Evolutionary conservation across 1,140 invertebrate species (phyloP), one percentile per base, ranked within the genome.

Genomic region (Caligus rogercresseyi): DNA sequence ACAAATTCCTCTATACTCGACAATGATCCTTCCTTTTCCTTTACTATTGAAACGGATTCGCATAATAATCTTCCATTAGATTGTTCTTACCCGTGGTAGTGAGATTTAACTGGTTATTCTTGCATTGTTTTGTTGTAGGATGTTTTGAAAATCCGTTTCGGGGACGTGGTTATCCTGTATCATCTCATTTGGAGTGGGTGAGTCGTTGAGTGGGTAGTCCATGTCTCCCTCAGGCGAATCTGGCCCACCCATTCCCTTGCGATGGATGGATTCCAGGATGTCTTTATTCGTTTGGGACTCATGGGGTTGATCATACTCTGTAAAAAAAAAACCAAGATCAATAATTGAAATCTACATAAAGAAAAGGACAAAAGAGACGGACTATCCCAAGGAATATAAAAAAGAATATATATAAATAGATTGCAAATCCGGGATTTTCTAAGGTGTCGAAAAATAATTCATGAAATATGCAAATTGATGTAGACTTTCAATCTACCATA

Each of bases 281-380:
- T 99, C 98, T 76, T 93, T 93, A 77, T 99, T 99, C 72, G 96
- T 99, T 67, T 97, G 82, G 69, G 90, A 96, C 78, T 99, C 95
- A 75, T 98, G 94, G 20, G 95, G 95, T 78, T 99, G 95, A 79
- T 98, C 98, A 81, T 98, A 98, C 79, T 98, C 95, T 63, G 19
- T 21, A 62, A 54, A 2, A 62, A 25, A 21, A 57, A 57, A 24
- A 16, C 21, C 3, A 7, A 16, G 3, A 16, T 54, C 13, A 54
- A 54, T 11, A 43, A 43, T 11, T 43, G 31, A 43, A 7, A 43
- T 43, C 7, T n/a, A 7, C 7, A 43, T 43, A 43, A 43, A 43
- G 7, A 43, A 43, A 43, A 43, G 31, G 31, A n/a, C n/a, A n/a
- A n/a, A n/a, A n/a, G n/a, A n/a, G n/a, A n/a, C n/a, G n/a, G n/a